These are phyloP conservation scores for Neria commutata DNA, from an alignment of 2,888 invertebrate species.

Conservation along the genomic window DNA sequence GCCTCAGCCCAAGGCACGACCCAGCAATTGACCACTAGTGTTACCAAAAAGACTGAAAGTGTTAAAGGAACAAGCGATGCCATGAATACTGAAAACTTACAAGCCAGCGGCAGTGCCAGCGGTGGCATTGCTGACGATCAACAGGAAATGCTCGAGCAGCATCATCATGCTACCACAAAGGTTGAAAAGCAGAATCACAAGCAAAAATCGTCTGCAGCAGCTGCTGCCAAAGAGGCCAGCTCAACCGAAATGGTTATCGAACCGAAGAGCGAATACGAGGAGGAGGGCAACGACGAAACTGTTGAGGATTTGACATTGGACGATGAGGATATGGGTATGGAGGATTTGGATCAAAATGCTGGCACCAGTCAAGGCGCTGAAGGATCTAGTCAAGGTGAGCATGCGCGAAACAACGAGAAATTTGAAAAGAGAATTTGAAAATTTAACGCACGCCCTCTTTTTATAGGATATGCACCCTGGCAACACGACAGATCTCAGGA, in stretches of 20 bases:
- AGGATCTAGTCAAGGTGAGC: slow-evolving; percentile 73
- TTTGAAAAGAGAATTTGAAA: neutral
- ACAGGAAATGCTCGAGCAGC: slow-evolving; percentile 40
- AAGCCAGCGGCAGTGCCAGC: slow-evolving; percentile 29
- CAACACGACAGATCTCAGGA: slow-evolving; percentile 85
- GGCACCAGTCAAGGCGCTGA: slow-evolving; percentile 74
- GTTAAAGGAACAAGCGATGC: slow-evolving; percentile 60
- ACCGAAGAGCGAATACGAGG: slow-evolving; percentile 78
- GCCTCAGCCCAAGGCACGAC: slow-evolving; percentile 41
- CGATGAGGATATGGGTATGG: slow-evolving; percentile 74
- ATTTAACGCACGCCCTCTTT: too few relatives aligned
- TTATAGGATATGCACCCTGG: slow-evolving; percentile 83
- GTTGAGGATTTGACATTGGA: slow-evolving; percentile 89
- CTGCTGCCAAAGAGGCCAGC: slow-evolving; percentile 36
- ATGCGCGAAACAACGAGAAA: neutral
- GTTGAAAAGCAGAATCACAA: slow-evolving; percentile 58
- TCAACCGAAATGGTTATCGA: slow-evolving; percentile 64
- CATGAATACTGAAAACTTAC: slow-evolving; percentile 58
- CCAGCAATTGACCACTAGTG: slow-evolving; percentile 53
- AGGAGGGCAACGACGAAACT: slow-evolving; percentile 73
- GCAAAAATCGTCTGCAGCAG: slow-evolving; percentile 42
- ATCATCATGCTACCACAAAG: slow-evolving; percentile 37
- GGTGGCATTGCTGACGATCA: slow-evolving; percentile 39
- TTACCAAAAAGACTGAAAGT: slow-evolving; percentile 64
- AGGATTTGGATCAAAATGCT: slow-evolving; percentile 67